Evolutionary conservation across 1,140 invertebrate genomes (phyloP).

Genomic region (Meteorus sp.): DNA sequence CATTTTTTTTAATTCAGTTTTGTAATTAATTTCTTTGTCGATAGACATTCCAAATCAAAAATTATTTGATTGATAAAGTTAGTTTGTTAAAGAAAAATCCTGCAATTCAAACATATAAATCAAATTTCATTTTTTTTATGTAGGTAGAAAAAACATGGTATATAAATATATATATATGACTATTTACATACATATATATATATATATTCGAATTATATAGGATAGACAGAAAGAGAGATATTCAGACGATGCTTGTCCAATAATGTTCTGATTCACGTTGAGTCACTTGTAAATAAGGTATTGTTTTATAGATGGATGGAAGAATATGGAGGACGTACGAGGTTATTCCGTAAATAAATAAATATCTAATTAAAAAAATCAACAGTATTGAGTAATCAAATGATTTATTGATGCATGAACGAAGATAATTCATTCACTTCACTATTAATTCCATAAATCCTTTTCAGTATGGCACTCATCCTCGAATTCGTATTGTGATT

Average conservation of each 20-base stretch:
- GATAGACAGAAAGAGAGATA: background rate
- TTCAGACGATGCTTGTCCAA: background rate
- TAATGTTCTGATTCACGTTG: conserved; percentile 25
- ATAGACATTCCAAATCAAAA: too few species aligned
- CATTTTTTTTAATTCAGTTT: conserved; percentile 28
- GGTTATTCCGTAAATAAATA: conserved; percentile 31
- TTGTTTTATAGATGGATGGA: conserved; percentile 28
- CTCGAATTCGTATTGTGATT: conserved; percentile 34
- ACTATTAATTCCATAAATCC: conserved; percentile 49
- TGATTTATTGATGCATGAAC: conserved; percentile 26
- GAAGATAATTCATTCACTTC: conserved; percentile 29
- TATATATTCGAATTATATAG: background rate
- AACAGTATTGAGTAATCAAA: conserved; percentile 25
- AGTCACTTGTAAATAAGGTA: conserved; percentile 28
- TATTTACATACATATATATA: background rate
- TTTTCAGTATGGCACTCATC: conserved; percentile 47
- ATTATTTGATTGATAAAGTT: too few species aligned
- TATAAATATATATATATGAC: too few species aligned
- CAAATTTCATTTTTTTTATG: too few species aligned
- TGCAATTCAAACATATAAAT: too few species aligned
- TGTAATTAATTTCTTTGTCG: conserved; percentile 17
- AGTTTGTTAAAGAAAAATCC: too few species aligned
- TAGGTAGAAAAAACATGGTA: too few species aligned
- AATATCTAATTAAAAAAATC: conserved; percentile 29
- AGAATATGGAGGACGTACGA: conserved; percentile 12